phyloP scores from a whole-genome alignment of 2,797 vertebrate species.

The Xerus rutilus region DNA sequence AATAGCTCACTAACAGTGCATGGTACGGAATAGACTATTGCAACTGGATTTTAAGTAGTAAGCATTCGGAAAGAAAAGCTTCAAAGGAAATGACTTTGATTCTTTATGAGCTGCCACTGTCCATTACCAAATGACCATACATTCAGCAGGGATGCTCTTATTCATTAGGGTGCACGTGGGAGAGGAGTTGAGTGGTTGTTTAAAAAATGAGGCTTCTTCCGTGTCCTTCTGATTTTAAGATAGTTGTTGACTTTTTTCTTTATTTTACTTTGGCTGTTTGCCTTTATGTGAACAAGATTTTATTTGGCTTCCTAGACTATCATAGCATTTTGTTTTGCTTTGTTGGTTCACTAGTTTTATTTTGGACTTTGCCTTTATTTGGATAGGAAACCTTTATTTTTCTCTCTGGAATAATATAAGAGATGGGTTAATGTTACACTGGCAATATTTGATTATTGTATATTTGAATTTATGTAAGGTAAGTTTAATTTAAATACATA shows the following conservation, averaged over 20 bases:
- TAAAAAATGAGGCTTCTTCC: not conserved
- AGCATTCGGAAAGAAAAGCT: not conserved
- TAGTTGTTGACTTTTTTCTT: not conserved
- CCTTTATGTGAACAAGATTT: not conserved
- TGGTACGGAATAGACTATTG: not conserved
- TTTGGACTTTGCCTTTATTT: constrained; percentile 10
- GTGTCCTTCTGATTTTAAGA: not conserved
- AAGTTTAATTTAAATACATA: constrained; percentile 16
- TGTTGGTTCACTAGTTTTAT: not conserved
- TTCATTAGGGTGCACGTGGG: too few relatives aligned
- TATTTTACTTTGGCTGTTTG: not conserved
- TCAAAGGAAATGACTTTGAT: not conserved
- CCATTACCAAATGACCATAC: not conserved
- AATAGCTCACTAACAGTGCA: not conserved
- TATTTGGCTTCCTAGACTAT: not conserved
- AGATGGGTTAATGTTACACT: not conserved
- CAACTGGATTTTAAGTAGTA: not conserved
- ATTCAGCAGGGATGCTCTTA: not conserved
- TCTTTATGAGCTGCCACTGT: not conserved
- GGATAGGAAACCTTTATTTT: not conserved
- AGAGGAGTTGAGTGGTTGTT: too few relatives aligned
- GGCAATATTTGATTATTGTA: not conserved
- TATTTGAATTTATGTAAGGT: not conserved
- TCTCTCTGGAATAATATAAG: not conserved
- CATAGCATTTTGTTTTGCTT: not conserved